Conservation (phyloP, 64 coral and sea anemone species). For the Montipora capricornis region DNA sequence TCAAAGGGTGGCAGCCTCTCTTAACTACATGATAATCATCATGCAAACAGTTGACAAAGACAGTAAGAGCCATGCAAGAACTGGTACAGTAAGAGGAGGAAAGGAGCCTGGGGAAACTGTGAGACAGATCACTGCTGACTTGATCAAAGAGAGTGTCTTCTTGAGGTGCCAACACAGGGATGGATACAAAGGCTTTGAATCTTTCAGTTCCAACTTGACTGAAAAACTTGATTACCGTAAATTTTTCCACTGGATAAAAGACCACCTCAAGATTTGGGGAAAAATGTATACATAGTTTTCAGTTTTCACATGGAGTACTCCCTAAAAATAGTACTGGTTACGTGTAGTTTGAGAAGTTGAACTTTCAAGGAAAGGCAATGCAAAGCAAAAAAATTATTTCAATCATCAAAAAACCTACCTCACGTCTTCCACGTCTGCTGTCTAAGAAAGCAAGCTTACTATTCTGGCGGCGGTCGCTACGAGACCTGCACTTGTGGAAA, state of each 20-base stretch:
- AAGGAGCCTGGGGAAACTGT: background rate
- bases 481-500: too few relatives aligned
- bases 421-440: too few relatives aligned
- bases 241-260: background rate
- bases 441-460: too few relatives aligned
- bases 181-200: background rate
- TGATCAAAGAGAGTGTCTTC: background rate
- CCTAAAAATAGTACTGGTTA: too few relatives aligned
- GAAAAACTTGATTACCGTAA: background rate
- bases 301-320: too few relatives aligned
- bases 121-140: background rate
- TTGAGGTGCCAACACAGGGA: background rate
- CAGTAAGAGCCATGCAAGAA: background rate
- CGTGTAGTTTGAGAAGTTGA: too few relatives aligned
- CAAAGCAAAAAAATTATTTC: too few relatives aligned
- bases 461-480: too few relatives aligned
- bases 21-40: slow-evolving; percentile 8
- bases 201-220: background rate
- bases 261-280: background rate
- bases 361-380: too few relatives aligned
- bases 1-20: slow-evolving; percentile 13
- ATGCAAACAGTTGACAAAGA: background rate
- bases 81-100: background rate
- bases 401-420: too few relatives aligned
- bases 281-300: background rate